Base-by-base conservation (phyloP, 2,113 vertebrate species). In the Calidris pygmaea region DNA sequence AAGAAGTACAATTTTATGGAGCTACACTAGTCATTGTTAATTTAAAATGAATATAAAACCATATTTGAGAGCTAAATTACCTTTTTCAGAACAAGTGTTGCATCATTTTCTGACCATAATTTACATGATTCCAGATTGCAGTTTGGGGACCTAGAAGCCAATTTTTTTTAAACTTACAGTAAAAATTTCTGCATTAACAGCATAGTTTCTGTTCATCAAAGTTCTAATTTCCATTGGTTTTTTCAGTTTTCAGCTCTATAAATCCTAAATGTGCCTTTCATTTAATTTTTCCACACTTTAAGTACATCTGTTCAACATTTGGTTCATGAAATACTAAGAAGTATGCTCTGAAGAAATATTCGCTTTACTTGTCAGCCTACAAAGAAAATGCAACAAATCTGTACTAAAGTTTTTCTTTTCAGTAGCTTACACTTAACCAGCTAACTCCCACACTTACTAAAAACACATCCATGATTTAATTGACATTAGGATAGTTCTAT, bases 231-330 rank as follows among this genome's bases (percentile, higher is more conserved):
- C 96, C 97, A 97, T 83, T 92, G 91, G 30, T 93, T 83, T 96
- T 96, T 84, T 95, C 87, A 59, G 91, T 97, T 97, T 98, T 97
- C 96, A 95, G 89, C 93, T 98, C 96, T 83, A 96, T 97, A 98
- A 98, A 98, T 97, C 91, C 92, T 96, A 96, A 97, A 95, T 96
- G 93, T 95, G 97, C 95, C 97, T 98, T 97, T 98, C 96, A 97
- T 98, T 98, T 97, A 93, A 74, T 94, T 97, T 97, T 97, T 97
- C 97, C 97, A 96, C 96, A 95, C 95, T 97, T 94, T 81, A 95
- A 93, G 84, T 97, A 96, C 98, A 98, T 98, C 98, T 98, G 98
- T 97, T 98, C 93, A 97, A 97, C 96, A 97, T 98, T 98, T 97
- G 93, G 94, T 78, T 96, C 78, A 68, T 89, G 92, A 67, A 93